phyloP scores from a whole-genome alignment of 1,140 invertebrate species.

The Bombus consobrinus region DNA sequence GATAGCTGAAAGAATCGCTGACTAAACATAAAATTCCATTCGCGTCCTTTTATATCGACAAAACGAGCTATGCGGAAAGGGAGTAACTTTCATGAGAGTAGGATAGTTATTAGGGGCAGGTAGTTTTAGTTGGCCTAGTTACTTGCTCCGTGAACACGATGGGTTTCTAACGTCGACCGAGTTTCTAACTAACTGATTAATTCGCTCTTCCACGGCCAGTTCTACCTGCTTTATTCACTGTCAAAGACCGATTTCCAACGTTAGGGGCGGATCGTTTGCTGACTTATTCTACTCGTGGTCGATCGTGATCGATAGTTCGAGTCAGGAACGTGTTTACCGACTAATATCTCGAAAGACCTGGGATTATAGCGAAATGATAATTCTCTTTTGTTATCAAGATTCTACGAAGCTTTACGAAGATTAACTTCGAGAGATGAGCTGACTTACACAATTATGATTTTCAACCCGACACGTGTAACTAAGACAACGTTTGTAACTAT shows the following conservation, averaged over 20 bases:
- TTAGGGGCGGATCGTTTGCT: too few relatives aligned
- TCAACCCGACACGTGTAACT: background rate
- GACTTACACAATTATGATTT: background rate
- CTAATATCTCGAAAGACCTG: background rate
- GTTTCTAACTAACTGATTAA: conserved; percentile 48
- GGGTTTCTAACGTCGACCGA: conserved; percentile 34
- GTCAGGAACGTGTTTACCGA: background rate
- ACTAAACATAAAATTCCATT: conserved; percentile 3
- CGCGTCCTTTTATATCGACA: background rate
- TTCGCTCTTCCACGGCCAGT: conserved; percentile 1
- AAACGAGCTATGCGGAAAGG: background rate
- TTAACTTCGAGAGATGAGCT: background rate
- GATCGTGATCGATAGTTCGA: background rate
- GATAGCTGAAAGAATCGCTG: background rate
- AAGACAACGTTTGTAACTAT: background rate
- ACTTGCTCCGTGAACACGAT: conserved; percentile 16
- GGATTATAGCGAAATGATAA: background rate
- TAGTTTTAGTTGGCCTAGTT: conserved; percentile 23
- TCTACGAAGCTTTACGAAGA: background rate
- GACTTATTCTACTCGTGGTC: background rate
- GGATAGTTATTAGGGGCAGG: conserved; percentile 33
- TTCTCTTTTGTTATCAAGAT: background rate
- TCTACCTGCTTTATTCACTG: background rate
- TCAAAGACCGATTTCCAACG: background rate
- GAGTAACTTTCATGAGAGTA: background rate